Percentiles rank a stretch among this genome's conserved stretches.
These are phyloP conservation scores for Iphiclides podalirius DNA, from an alignment of 2,888 invertebrate genomes.

Conservation along the genomic window DNA sequence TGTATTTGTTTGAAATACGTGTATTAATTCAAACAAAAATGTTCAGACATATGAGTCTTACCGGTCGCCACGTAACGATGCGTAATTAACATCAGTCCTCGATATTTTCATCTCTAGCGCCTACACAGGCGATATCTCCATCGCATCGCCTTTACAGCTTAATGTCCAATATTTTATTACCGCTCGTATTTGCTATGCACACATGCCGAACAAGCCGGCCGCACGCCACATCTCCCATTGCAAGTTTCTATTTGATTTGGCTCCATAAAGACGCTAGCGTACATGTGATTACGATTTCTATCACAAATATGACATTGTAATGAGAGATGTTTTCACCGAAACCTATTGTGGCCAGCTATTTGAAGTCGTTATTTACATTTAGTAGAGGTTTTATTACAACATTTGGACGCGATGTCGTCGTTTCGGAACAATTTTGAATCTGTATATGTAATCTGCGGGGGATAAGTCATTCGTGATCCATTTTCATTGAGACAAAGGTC, in stretches of 20 bases:
- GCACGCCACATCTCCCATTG: constrained; percentile 74
- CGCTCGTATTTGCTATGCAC: constrained; percentile 64
- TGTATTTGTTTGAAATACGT: no score
- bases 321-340: constrained; percentile 37
- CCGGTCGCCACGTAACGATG: no score
- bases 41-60: no score
- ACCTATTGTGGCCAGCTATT: constrained; percentile 25
- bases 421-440: no score
- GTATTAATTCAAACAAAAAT: no score
- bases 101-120: no score
- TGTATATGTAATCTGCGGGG: neutral
- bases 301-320: constrained; percentile 71
- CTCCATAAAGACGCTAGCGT: constrained; percentile 70
- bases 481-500: neutral
- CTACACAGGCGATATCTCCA: neutral
- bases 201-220: constrained; percentile 61
- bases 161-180: constrained; percentile 75
- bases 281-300: constrained; percentile 74
- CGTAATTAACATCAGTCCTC: constrained; percentile 13
- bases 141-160: constrained; percentile 58
- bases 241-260: constrained; percentile 79
- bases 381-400: no score
- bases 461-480: neutral
- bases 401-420: no score
- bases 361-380: no score